Evolutionary conservation across 1,140 invertebrate species (phyloP).

Genomic region (Homalodisca vitripennis): DNA sequence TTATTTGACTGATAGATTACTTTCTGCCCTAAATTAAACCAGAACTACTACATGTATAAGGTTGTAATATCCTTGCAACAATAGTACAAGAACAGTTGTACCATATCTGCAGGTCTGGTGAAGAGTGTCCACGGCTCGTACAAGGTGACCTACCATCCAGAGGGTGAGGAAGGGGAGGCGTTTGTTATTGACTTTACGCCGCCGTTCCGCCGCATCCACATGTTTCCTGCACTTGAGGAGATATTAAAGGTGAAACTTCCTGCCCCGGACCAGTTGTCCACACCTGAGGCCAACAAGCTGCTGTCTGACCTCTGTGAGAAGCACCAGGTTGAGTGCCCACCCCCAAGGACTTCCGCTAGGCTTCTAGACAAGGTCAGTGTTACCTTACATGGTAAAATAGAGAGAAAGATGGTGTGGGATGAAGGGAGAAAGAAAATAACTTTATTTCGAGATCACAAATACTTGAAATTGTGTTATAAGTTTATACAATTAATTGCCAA

Average conservation of each 20-base stretch:
- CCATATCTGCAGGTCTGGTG: constrained; percentile 70
- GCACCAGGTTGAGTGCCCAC: constrained; percentile 87
- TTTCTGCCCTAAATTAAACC: too few relatives aligned
- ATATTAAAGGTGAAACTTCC: constrained; percentile 83
- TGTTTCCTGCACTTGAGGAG: constrained; percentile 90
- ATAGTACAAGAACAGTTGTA: too few relatives aligned
- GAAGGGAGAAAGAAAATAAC: too few relatives aligned
- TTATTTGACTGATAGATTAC: too few relatives aligned
- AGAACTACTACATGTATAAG: too few relatives aligned
- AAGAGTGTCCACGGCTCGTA: constrained; percentile 65
- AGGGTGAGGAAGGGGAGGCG: constrained; percentile 74
- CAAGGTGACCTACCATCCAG: constrained; percentile 88
- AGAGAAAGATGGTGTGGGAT: too few relatives aligned
- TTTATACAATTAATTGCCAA: too few relatives aligned
- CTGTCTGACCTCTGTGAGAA: constrained; percentile 83
- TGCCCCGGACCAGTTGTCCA: constrained; percentile 62
- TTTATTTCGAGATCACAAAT: too few relatives aligned
- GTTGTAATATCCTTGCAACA: too few relatives aligned
- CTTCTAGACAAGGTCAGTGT: constrained; percentile 91
- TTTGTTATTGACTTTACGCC: constrained; percentile 96
- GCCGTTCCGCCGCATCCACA: constrained; percentile 89
- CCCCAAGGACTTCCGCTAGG: constrained; percentile 88
- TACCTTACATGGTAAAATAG: too few relatives aligned
- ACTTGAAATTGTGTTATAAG: too few relatives aligned
- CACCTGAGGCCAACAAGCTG: constrained; percentile 66